These are phyloP conservation scores for Scaptomyza pallida DNA, from an alignment of 1,140 invertebrate genomes.

Conservation along the genomic window DNA sequence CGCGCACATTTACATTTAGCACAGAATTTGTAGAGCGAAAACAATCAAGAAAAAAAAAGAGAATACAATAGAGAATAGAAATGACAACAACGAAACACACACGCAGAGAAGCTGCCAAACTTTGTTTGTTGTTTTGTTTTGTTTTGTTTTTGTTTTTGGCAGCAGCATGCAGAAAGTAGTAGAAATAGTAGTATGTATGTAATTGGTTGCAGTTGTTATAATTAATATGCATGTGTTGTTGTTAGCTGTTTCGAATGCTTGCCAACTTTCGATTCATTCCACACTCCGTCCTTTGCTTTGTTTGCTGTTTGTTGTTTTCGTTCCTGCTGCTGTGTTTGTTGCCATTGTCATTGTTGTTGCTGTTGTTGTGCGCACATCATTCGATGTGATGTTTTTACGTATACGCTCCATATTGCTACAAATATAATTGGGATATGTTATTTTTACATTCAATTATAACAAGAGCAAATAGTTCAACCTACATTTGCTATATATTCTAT, in stretches of 20 bases:
- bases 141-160: background rate
- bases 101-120: constrained; percentile 10
- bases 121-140: constrained; percentile 1
- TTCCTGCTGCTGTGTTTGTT: constrained; percentile 14
- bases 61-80: constrained; percentile 15
- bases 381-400: constrained; percentile 50
- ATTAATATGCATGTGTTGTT: constrained; percentile 16
- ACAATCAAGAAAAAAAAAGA: too few relatives aligned
- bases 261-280: background rate
- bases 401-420: constrained; percentile 53
- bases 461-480: background rate
- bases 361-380: constrained; percentile 22
- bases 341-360: too few relatives aligned
- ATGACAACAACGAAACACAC: constrained; percentile 24
- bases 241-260: constrained; percentile 4
- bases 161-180: constrained; percentile 30
- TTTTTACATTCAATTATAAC: too few relatives aligned
- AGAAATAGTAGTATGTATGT: background rate
- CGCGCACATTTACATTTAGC: constrained; percentile 24
- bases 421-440: constrained; percentile 10
- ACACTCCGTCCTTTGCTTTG: background rate
- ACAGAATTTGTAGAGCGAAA: constrained; percentile 17
- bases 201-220: constrained; percentile 21
- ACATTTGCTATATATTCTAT: constrained; percentile 22
- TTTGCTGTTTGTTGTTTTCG: constrained; percentile 4